Percentiles rank a stretch among this genome's conserved stretches.
phyloP scores from a whole-genome alignment of 2,113 vertebrate genomes.

The Ceyx melanurus region DNA sequence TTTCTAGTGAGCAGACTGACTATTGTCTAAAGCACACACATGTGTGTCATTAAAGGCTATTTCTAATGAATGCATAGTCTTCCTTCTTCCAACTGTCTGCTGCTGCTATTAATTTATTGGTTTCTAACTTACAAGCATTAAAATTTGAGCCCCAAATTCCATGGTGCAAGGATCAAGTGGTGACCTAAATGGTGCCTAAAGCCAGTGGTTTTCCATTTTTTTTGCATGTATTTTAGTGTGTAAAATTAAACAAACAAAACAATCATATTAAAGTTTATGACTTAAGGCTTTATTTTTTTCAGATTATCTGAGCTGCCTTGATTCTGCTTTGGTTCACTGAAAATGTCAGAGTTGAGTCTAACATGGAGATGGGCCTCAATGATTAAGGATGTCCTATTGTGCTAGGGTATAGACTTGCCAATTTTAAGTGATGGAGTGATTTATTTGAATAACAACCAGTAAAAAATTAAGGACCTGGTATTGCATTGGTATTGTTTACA shows the following conservation, averaged over 20 bases:
- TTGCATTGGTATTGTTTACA: not conserved
- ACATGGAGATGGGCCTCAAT: not conserved
- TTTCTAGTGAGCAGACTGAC: not conserved
- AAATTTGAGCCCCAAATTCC: not conserved
- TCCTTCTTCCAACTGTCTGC: not conserved
- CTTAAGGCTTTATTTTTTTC: not conserved
- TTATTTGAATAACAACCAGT: not conserved
- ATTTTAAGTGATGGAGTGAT: not conserved
- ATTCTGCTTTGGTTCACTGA: not conserved
- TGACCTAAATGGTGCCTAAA: not conserved
- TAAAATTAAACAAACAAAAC: not conserved
- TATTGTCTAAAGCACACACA: not conserved
- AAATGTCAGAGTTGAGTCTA: not conserved
- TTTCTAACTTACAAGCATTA: not conserved
- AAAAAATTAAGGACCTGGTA: not conserved
- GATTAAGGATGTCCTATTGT: not conserved
- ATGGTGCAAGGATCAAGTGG: rapidly evolving
- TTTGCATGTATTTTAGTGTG: not conserved
- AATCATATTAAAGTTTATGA: not conserved
- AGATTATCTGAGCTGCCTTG: not conserved
- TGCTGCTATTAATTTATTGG: not conserved
- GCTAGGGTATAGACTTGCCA: not conserved
- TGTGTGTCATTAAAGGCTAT: not conserved
- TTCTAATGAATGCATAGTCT: not conserved
- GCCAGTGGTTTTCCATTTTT: not conserved